Percentiles rank a stretch among this genome's conserved stretches.
phyloP scores from a whole-genome alignment of 2,888 invertebrate genomes.

The Polyommatus icarus region DNA sequence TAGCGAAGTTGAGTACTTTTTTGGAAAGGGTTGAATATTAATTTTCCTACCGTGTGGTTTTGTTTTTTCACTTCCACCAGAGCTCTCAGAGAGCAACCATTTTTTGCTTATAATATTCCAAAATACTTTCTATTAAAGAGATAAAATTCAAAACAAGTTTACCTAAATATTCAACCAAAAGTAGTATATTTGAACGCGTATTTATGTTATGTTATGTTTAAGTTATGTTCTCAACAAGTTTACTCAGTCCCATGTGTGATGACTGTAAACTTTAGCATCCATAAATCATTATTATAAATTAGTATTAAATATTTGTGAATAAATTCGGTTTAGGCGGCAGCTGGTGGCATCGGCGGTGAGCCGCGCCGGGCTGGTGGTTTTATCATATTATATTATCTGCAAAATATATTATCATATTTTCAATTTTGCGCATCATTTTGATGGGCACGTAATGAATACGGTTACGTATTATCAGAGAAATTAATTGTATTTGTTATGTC shows the following conservation, averaged over 20 bases:
- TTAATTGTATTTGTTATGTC: neutral
- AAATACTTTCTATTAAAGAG: neutral
- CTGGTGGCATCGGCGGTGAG: neutral
- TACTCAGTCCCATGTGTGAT: neutral
- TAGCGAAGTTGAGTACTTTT: too few relatives aligned
- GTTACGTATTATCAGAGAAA: neutral
- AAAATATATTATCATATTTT: neutral
- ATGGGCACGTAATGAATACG: neutral
- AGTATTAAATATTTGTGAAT: conserved; percentile 8
- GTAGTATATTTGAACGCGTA: too few relatives aligned
- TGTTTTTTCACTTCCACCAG: too few relatives aligned
- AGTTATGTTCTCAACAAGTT: neutral
- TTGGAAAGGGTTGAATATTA: too few relatives aligned
- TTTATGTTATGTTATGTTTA: neutral
- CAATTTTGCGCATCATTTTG: neutral
- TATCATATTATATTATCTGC: conserved; percentile 1
- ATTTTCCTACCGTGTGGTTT: too few relatives aligned
- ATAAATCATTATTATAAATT: conserved; percentile 18
- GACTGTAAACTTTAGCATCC: neutral
- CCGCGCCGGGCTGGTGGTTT: neutral
- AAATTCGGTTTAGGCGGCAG: conserved; percentile 17
- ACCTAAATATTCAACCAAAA: too few relatives aligned
- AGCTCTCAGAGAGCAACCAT: too few relatives aligned
- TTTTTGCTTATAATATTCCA: neutral
- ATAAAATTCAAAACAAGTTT: too few relatives aligned